These are phyloP conservation scores for Lota lota DNA, from an alignment of 2,113 vertebrate species.

Conservation along the genomic window DNA sequence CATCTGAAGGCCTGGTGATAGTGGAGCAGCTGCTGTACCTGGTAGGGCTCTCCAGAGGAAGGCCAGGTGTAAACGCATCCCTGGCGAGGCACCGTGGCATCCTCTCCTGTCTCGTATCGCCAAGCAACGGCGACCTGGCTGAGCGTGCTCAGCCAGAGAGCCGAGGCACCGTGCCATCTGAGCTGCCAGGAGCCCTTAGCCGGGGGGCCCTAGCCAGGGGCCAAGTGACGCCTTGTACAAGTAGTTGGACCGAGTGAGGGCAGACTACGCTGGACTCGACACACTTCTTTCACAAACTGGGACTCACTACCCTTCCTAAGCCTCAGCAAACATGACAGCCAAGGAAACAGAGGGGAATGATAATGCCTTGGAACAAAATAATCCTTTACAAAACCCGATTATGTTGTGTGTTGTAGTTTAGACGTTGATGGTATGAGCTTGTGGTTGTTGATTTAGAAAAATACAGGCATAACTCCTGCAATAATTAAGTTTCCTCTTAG, in stretches of 20 bases:
- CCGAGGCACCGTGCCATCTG: constrained; percentile 17
- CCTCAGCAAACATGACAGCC: background rate
- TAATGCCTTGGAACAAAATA: too few species aligned
- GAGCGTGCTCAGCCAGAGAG: constrained; percentile 1
- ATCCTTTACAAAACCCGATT: too few species aligned
- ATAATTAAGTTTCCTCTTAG: too few species aligned
- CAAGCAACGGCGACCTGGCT: background rate
- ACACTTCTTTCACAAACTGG: constrained; percentile 9
- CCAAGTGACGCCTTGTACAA: constrained; percentile 21
- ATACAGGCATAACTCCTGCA: too few species aligned
- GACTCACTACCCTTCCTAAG: constrained; percentile 24
- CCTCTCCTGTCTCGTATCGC: constrained; percentile 12
- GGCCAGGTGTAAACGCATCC: constrained; percentile 58
- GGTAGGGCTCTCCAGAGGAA: constrained; percentile 53
- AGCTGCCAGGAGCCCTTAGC: constrained; percentile 15
- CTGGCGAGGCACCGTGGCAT: constrained; percentile 59
- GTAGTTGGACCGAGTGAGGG: constrained; percentile 42
- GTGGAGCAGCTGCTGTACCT: constrained; percentile 54
- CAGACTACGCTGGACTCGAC: constrained; percentile 23
- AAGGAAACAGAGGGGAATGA: background rate
- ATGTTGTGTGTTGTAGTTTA: too few species aligned
- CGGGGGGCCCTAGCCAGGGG: background rate
- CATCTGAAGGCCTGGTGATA: constrained; percentile 14
- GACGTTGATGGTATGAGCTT: too few species aligned
- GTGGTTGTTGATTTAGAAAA: too few species aligned